A percentile compares a stretch with the other conserved stretches of the same genome.
These are phyloP conservation scores for Tenodera sinensis DNA, from an alignment of 2,888 invertebrate species.

Conservation along the genomic window DNA sequence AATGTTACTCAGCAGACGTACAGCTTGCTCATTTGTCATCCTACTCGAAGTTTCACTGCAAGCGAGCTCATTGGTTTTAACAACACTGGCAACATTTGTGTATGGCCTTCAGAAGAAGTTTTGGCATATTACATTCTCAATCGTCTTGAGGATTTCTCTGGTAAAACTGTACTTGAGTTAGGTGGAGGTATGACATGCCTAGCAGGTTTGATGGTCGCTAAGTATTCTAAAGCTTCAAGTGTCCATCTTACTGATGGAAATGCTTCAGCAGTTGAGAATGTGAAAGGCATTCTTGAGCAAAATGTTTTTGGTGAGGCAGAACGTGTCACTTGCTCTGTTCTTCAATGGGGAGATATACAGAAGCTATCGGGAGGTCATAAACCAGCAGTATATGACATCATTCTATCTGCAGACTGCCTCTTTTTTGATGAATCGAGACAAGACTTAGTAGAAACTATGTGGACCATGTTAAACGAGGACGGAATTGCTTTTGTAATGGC, in stretches of 20 bases:
- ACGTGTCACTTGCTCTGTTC: constrained; percentile 41
- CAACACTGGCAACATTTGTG: constrained; percentile 75
- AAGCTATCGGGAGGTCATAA: neutral
- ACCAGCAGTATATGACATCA: constrained; percentile 55
- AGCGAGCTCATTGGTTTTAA: constrained; percentile 76
- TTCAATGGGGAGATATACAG: constrained; percentile 51
- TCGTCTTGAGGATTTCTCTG: constrained; percentile 60
- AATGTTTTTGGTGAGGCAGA: constrained; percentile 55
- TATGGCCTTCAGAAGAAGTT: constrained; percentile 78
- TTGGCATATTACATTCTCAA: constrained; percentile 64
- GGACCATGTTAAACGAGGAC: constrained; percentile 55
- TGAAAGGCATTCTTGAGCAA: constrained; percentile 59
- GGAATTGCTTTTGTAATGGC: constrained; percentile 74
- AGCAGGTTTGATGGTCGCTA: constrained; percentile 69
- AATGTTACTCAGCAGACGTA: constrained; percentile 49
- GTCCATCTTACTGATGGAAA: constrained; percentile 78
- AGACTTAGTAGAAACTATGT: constrained; percentile 64
- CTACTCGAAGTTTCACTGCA: constrained; percentile 61
- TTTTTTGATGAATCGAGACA: constrained; percentile 71
- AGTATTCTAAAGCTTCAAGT: constrained; percentile 59
- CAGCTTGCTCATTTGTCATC: constrained; percentile 56
- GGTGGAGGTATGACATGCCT: constrained; percentile 85
- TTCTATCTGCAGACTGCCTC: constrained; percentile 75
- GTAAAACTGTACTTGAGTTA: constrained; percentile 67
- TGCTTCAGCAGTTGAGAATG: constrained; percentile 68